phyloP scores from a whole-genome alignment of 2,888 invertebrate genomes.

The Tipula lateralis region DNA sequence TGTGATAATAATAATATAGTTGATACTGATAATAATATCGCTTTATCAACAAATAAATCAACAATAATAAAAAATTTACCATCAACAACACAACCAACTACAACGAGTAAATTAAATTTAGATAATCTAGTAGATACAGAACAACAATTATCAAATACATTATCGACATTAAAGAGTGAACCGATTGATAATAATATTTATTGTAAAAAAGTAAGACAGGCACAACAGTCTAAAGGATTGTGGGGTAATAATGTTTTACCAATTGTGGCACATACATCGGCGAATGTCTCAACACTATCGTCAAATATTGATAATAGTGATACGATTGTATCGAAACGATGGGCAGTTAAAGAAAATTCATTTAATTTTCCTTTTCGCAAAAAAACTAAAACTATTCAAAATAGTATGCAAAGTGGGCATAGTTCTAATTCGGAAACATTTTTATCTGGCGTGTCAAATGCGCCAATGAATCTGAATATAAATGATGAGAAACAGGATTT shows the following conservation, averaged over 20 bases:
- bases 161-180: slow-evolving; percentile 11
- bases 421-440: slow-evolving; percentile 26
- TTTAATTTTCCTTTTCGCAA: slow-evolving; percentile 27
- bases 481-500: slow-evolving; percentile 38
- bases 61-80: not conserved
- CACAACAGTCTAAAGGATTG: slow-evolving; percentile 48
- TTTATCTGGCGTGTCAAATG: slow-evolving; percentile 39
- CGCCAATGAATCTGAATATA: slow-evolving; percentile 40
- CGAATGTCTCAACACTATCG: slow-evolving; percentile 32
- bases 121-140: not conserved
- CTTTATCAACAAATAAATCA: slow-evolving; percentile 39
- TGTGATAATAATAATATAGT: slow-evolving; percentile 35
- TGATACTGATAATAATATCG: not conserved
- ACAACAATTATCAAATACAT: not conserved
- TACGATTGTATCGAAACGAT: not conserved
- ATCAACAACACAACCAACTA: slow-evolving; percentile 32
- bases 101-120: not conserved
- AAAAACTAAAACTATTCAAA: not conserved
- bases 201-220: slow-evolving; percentile 48
- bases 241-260: slow-evolving; percentile 39
- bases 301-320: slow-evolving; percentile 2
- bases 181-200: slow-evolving; percentile 41
- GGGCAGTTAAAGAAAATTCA: not conserved
- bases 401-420: slow-evolving; percentile 36
- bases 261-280: slow-evolving; percentile 42